Percentiles rank a stretch among this genome's conserved stretches.
Conservation (phyloP, 1,140 invertebrate species). For the Sarcophaga peregrina region DNA sequence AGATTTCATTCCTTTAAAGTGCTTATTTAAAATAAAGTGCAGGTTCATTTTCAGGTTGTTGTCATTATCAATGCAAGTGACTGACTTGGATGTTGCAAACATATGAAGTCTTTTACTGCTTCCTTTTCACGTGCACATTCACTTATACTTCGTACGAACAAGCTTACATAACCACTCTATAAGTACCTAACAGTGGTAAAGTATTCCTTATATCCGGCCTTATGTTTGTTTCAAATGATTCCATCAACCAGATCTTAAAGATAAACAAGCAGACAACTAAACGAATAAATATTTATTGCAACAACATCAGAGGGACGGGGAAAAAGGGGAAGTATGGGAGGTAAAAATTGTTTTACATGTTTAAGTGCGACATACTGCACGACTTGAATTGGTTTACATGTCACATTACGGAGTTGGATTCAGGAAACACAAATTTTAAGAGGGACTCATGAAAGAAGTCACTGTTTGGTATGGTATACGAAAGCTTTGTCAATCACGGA, state of each 20-base stretch:
- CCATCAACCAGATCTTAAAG: not conserved
- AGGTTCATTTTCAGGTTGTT: not conserved
- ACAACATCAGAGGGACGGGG: too few species aligned
- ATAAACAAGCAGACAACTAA: not conserved
- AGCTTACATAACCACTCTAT: too few species aligned
- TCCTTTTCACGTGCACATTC: too few species aligned
- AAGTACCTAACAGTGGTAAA: too few species aligned
- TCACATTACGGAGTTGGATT: constrained; percentile 2
- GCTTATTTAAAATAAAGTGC: not conserved
- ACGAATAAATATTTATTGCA: not conserved
- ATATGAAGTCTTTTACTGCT: not conserved
- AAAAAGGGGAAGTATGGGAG: not conserved
- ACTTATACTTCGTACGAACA: too few species aligned
- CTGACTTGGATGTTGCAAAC: not conserved
- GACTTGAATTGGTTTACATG: not conserved
- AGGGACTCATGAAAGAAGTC: not conserved
- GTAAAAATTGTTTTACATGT: not conserved
- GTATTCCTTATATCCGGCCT: not conserved
- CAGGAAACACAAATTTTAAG: constrained; percentile 4
- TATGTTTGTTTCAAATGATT: not conserved
- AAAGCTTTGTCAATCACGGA: too few species aligned
- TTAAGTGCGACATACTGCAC: not conserved
- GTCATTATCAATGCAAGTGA: not conserved
- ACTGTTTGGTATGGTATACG: too few species aligned
- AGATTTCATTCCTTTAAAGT: too few species aligned